These are phyloP conservation scores for Crotalus helleri DNA, from an alignment of 2,113 vertebrate species.

Conservation along the genomic window DNA sequence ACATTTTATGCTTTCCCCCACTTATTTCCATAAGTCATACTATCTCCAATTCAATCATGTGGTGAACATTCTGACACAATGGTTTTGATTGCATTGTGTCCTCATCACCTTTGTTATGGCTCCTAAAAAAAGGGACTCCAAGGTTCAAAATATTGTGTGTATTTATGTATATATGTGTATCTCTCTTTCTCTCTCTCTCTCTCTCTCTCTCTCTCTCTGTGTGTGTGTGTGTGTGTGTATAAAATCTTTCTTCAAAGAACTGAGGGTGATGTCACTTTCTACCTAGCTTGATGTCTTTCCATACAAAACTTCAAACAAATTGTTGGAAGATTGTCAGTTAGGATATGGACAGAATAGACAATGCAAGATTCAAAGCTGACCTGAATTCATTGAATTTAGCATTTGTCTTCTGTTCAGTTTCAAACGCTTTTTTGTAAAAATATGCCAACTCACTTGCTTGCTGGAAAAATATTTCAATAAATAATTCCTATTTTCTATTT, in stretches of 20 bases:
- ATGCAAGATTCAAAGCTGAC: background rate
- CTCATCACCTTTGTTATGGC: background rate
- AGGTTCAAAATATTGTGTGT: background rate
- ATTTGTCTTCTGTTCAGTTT: background rate
- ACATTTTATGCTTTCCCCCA: background rate
- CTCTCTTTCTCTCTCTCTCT: too few relatives aligned
- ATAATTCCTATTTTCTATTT: slow-evolving; percentile 23
- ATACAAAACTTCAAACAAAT: background rate
- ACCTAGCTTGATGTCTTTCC: background rate
- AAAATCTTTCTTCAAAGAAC: background rate
- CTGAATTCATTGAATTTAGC: background rate
- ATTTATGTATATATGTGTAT: background rate
- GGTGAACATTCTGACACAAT: background rate
- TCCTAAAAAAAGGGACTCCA: background rate
- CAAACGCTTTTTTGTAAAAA: background rate
- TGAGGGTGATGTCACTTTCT: background rate
- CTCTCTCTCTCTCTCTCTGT: too few relatives aligned
- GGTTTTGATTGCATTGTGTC: background rate
- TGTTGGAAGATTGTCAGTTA: background rate
- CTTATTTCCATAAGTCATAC: background rate
- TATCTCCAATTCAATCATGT: background rate
- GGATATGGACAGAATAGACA: background rate
- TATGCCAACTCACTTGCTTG: background rate
- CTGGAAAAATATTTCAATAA: background rate
- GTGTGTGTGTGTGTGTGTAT: too few relatives aligned